Evolutionary conservation across 2,888 invertebrate species (phyloP).

Genomic region (Prenolepis imparis): DNA sequence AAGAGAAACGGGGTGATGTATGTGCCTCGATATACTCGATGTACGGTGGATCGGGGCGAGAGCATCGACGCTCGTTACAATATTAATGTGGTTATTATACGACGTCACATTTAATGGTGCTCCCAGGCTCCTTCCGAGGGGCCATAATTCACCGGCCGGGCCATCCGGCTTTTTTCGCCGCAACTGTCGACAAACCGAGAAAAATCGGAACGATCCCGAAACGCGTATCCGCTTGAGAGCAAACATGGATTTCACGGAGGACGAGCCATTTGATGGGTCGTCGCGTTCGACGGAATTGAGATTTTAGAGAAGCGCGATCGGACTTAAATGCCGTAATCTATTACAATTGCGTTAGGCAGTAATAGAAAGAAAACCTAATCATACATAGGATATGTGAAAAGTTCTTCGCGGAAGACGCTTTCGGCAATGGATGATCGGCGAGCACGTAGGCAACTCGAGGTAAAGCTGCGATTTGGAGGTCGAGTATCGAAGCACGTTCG

Average conservation of each 20-base stretch:
- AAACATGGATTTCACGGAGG: constrained; percentile 21
- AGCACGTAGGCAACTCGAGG: constrained; percentile 46
- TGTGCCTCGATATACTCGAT: constrained; percentile 63
- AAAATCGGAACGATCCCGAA: constrained; percentile 50
- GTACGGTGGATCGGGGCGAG: constrained; percentile 55
- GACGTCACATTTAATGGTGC: constrained; percentile 72
- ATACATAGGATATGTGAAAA: constrained; percentile 22
- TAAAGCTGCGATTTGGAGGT: constrained; percentile 49
- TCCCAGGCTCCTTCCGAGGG: constrained; percentile 51
- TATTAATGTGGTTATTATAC: constrained; percentile 80
- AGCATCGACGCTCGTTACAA: constrained; percentile 73
- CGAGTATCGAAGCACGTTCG: constrained; percentile 60
- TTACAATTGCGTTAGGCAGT: constrained; percentile 25
- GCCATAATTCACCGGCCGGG: constrained; percentile 66
- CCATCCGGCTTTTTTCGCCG: constrained; percentile 57
- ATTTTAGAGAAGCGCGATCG: constrained; percentile 3
- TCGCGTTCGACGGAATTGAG: background rate
- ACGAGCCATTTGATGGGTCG: constrained; percentile 12
- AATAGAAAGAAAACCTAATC: constrained; percentile 35
- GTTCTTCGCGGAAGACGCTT: constrained; percentile 33
- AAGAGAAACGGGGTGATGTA: constrained; percentile 64
- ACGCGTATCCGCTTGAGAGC: constrained; percentile 11
- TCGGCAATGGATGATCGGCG: constrained; percentile 46
- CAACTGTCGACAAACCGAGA: constrained; percentile 51
- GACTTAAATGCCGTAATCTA: constrained; percentile 21